phyloP scores from a whole-genome alignment of 2,888 invertebrate species.

The Galerucella pusilla region DNA sequence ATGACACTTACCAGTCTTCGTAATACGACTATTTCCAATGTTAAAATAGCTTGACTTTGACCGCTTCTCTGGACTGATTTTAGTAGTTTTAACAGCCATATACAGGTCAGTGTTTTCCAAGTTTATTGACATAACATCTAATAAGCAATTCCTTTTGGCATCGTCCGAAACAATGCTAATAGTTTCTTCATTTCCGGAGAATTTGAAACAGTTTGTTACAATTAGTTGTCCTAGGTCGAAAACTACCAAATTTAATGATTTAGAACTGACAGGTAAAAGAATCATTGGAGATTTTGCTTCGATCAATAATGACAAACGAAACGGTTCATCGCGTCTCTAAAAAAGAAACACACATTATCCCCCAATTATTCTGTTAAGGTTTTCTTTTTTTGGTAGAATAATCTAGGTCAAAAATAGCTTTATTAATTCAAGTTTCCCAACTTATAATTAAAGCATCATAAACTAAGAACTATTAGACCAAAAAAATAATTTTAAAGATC shows the following conservation, averaged over 20 bases:
- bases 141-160: constrained; percentile 68
- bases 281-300: constrained; percentile 85
- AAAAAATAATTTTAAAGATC: too few relatives aligned
- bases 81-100: constrained; percentile 67
- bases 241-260: constrained; percentile 80
- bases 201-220: constrained; percentile 80
- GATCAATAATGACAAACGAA: constrained; percentile 71
- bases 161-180: constrained; percentile 65
- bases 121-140: constrained; percentile 81
- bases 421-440: too few relatives aligned
- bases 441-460: too few relatives aligned
- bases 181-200: constrained; percentile 69
- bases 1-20: constrained; percentile 65
- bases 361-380: too few relatives aligned
- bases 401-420: too few relatives aligned
- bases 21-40: constrained; percentile 68
- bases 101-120: constrained; percentile 83
- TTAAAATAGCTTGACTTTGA: constrained; percentile 51
- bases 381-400: too few relatives aligned
- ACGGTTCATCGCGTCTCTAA: constrained; percentile 60
- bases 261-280: constrained; percentile 86
- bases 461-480: too few relatives aligned
- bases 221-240: constrained; percentile 83
- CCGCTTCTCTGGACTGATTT: constrained; percentile 49
- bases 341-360: constrained; percentile 31